Conservation (phyloP, 2,113 vertebrate genomes). For the Cyphomyrus plagiostoma region DNA sequence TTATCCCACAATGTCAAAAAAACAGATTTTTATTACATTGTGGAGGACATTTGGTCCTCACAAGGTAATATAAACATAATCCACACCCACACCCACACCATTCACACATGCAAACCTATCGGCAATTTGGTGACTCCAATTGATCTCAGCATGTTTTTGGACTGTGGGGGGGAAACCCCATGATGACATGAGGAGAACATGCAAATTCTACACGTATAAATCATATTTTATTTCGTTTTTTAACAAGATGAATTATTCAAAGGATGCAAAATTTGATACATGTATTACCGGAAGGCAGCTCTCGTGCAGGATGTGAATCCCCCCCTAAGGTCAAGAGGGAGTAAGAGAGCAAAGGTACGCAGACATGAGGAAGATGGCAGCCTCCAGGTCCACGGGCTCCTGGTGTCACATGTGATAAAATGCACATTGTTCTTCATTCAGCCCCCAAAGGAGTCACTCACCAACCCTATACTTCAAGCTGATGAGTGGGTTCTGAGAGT, state of each 20-base stretch:
- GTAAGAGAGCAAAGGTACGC: not conserved
- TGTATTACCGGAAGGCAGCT: not conserved
- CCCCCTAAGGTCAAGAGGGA: not conserved
- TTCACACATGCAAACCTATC: too few species aligned
- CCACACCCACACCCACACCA: too few species aligned
- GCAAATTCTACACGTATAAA: too few species aligned
- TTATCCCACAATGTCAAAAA: too few species aligned
- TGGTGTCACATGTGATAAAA: not conserved
- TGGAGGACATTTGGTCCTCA: too few species aligned
- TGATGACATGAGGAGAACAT: too few species aligned
- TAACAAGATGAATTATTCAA: not conserved
- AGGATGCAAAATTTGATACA: not conserved
- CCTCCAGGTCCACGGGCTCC: not conserved
- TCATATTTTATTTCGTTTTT: not conserved
- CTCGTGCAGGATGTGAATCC: not conserved
- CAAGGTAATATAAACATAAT: too few species aligned
- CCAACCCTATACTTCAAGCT: not conserved
- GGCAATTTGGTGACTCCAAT: too few species aligned
- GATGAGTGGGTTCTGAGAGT: not conserved
- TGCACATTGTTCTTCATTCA: not conserved
- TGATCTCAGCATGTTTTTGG: too few species aligned
- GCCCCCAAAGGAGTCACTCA: not conserved
- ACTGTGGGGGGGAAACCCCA: too few species aligned
- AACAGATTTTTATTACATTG: too few species aligned
- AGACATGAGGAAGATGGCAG: not conserved